Percentiles rank a stretch among this genome's conserved stretches.
These are phyloP conservation scores for Strix aluco DNA, from an alignment of 2,113 vertebrate species.

Conservation along the genomic window DNA sequence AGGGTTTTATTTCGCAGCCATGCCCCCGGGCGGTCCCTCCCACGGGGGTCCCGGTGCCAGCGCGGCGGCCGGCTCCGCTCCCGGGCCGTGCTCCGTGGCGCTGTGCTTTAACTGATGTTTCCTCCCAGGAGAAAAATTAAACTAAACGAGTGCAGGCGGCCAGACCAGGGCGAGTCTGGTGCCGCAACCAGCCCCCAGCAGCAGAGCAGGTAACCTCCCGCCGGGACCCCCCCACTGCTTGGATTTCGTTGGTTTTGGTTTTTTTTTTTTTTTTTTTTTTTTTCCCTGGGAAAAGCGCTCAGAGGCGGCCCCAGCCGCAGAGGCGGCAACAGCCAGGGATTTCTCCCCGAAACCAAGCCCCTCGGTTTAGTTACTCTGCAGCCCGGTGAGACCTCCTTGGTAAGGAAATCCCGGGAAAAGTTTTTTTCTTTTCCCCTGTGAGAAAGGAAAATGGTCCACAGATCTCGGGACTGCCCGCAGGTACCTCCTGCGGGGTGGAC, in stretches of 20 bases:
- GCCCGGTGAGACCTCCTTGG: not conserved
- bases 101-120: not conserved
- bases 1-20: not conserved
- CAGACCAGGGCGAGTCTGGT: not conserved
- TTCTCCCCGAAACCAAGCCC: not conserved
- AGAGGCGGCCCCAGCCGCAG: not conserved
- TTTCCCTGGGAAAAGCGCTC: not conserved
- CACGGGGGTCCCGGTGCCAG: not conserved
- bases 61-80: not conserved
- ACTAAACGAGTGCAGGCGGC: not conserved
- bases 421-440: not conserved
- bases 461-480: not conserved
- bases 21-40: not conserved
- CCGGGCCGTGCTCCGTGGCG: not conserved
- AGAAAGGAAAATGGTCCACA: not conserved
- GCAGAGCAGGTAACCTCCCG: not conserved
- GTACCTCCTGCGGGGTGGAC: fast-evolving
- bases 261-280: not conserved
- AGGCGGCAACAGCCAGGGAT: too few relatives aligned
- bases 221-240: not conserved
- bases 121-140: not conserved
- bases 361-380: not conserved
- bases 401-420: not conserved
- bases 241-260: constrained; percentile 12
- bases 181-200: not conserved